A percentile compares a stretch with the other conserved stretches of the same genome.
These are phyloP conservation scores for Lutjanus erythropterus DNA, from an alignment of 2,113 vertebrate species.

Conservation along the genomic window DNA sequence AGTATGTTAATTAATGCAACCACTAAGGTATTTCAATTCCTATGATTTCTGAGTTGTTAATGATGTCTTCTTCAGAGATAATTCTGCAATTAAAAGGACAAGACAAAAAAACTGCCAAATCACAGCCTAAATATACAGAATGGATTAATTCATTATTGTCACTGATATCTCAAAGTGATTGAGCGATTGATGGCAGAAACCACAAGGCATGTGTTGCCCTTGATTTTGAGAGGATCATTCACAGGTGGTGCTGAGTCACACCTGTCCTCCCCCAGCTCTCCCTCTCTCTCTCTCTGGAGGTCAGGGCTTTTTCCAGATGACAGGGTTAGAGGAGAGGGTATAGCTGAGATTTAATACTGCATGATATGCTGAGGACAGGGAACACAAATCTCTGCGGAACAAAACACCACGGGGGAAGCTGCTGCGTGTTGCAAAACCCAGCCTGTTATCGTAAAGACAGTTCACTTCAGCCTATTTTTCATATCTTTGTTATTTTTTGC, in stretches of 20 bases:
- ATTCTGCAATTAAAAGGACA: no score
- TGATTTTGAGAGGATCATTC: conserved; percentile 41
- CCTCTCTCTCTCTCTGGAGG: conserved; percentile 23
- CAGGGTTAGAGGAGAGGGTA: conserved; percentile 64
- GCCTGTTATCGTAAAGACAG: neutral
- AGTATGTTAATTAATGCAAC: no score
- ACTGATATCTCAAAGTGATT: conserved; percentile 32
- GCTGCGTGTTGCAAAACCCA: conserved; percentile 22
- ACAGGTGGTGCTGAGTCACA: conserved; percentile 80
- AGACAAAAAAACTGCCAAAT: no score
- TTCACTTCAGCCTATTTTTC: neutral
- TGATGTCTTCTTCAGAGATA: no score
- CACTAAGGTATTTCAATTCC: no score
- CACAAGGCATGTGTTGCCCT: conserved; percentile 15
- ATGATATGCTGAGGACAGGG: conserved; percentile 68
- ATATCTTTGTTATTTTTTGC: neutral
- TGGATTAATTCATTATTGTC: no score
- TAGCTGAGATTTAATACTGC: conserved; percentile 70
- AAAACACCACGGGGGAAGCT: conserved; percentile 37
- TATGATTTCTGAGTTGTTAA: no score
- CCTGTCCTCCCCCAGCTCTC: conserved; percentile 37
- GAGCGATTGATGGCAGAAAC: neutral
- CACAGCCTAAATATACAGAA: no score
- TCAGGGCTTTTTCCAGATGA: conserved; percentile 62
- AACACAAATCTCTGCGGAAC: conserved; percentile 64